These are phyloP conservation scores for Drosophila yooni DNA, from an alignment of 2,888 invertebrate genomes.

Conservation along the genomic window DNA sequence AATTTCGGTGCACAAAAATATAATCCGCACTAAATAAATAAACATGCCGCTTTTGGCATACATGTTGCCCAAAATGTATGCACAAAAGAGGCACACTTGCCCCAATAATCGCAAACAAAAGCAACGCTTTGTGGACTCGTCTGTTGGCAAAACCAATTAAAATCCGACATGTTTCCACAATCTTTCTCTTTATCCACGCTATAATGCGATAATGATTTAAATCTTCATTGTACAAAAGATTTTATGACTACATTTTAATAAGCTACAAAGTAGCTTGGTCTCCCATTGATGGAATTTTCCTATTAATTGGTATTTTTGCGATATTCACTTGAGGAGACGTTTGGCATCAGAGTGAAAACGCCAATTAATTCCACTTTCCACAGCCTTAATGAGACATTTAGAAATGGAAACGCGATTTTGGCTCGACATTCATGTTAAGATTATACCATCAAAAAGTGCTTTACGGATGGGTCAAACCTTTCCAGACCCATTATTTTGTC, in stretches of 20 bases:
- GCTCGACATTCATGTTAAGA: too few relatives aligned
- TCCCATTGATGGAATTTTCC: not conserved
- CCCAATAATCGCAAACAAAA: conserved; percentile 15
- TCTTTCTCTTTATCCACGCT: not conserved
- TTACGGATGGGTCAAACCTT: not conserved
- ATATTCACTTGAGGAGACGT: not conserved
- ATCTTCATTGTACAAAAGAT: not conserved
- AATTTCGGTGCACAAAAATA: conserved; percentile 50
- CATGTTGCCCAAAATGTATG: conserved; percentile 11
- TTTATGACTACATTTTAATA: not conserved
- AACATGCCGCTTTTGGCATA: conserved; percentile 47
- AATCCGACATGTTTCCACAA: not conserved
- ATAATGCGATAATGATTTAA: not conserved
- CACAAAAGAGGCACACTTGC: not conserved
- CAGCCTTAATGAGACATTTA: too few relatives aligned
- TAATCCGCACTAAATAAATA: conserved; percentile 45
- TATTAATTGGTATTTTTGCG: not conserved
- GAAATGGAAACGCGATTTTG: too few relatives aligned
- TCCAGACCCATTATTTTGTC: rapidly evolving
- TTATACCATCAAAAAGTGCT: not conserved
- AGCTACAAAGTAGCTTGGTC: not conserved
- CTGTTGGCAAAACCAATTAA: conserved; percentile 16
- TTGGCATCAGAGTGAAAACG: not conserved
- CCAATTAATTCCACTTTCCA: too few relatives aligned
- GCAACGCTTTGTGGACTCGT: conserved; percentile 14